Evolutionary conservation across 1,140 invertebrate genomes (phyloP).

Genomic region (Pogonognathellus flavescens): DNA sequence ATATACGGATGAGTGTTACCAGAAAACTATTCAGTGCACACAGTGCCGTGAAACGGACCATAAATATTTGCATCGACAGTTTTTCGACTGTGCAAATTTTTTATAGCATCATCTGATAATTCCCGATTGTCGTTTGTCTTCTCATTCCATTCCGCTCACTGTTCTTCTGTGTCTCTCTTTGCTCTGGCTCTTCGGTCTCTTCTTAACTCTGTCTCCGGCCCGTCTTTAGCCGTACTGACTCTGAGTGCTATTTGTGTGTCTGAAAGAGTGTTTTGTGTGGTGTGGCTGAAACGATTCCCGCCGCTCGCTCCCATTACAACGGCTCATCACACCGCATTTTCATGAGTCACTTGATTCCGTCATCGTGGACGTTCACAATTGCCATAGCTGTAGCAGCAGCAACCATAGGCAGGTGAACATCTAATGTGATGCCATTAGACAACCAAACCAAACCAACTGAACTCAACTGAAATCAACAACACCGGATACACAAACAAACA

Average conservation of each 20-base stretch:
- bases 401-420: neutral
- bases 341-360: slow-evolving; percentile 32
- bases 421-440: neutral
- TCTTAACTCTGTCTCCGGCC: too few species aligned
- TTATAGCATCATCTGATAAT: slow-evolving; percentile 52
- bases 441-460: too few species aligned
- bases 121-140: slow-evolving; percentile 49
- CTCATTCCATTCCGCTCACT: neutral
- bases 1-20: slow-evolving; percentile 63
- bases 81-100: slow-evolving; percentile 54
- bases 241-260: neutral
- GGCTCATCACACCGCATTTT: slow-evolving; percentile 56
- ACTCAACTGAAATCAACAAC: too few species aligned
- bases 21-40: slow-evolving; percentile 63
- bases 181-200: neutral
- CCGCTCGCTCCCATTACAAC: slow-evolving; percentile 30
- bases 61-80: slow-evolving; percentile 65
- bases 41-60: slow-evolving; percentile 64
- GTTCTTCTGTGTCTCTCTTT: neutral
- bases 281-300: neutral
- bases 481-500: too few species aligned
- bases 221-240: neutral
- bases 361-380: neutral
- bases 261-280: too few species aligned
- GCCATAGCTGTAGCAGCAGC: neutral